Base-by-base conservation (phyloP, 2,113 vertebrate species). In the Sterna hirundo region DNA sequence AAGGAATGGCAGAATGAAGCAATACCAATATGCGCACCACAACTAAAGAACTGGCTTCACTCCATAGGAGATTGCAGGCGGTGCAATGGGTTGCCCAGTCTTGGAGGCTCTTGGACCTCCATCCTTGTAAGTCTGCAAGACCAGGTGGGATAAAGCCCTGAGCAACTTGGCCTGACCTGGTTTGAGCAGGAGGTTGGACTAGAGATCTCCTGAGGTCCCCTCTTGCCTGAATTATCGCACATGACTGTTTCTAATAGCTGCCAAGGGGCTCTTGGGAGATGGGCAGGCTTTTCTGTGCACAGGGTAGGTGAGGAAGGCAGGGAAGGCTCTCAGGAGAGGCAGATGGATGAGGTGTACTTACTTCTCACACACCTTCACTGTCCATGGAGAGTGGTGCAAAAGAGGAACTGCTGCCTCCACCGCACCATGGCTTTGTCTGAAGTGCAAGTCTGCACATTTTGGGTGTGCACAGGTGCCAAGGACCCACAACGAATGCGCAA, bases 1-100 rank as follows among this genome's bases (percentile, higher is more conserved):
- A 97, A 97, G 94, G 69, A 74, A 80, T 70, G n/a, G 51, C 55
- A 71, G 42, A 51, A 42, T 30, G 61, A n/a, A 84, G 77, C 46
- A 72, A 77, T 5, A 68, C 7, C 65, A 71, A 38, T 18, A 18
- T 10, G 47, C 13, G 40, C 74, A 26, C 30, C 29, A 46, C 40
- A 60, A 13, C 27, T 40, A 34, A 51, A 93, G 62, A 30, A 44
- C 9, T 6, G 26, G 9, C 29, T 15, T 51, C 49, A 1, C 36
- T 38, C 42, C 1, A 2, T 2, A 49, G 52, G 44, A 38, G 26
- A 9, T 7, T 9, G 25, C 25, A 78, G 72, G 32, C 4, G 5
- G 19, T 34, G 42, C 12, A 34, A 19, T 2, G 17, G 42, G 38
- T 30, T 82, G n/a, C 29, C 30, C 38, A 10, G 29, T 16, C 52